Conservation (phyloP, 1,140 invertebrate genomes). For the Drosophila lacteicornis region DNA sequence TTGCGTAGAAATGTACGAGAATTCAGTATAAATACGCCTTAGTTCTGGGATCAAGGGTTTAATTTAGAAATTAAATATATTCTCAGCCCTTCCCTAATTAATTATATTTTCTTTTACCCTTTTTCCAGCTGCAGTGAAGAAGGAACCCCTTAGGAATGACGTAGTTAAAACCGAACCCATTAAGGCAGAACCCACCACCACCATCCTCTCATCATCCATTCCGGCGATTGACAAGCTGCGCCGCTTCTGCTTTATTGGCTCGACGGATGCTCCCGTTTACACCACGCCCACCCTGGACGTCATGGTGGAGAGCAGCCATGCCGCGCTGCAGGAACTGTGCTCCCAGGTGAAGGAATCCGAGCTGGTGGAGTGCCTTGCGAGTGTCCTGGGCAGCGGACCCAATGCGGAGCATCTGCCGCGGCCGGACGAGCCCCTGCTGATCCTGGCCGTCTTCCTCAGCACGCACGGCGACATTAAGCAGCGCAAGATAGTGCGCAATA, state of each 20-base stretch:
- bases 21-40: too few species aligned
- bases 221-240: constrained; percentile 48
- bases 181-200: not conserved
- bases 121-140: constrained; percentile 1
- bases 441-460: constrained; percentile 64
- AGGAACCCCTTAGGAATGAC: not conserved
- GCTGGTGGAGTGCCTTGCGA: constrained; percentile 41
- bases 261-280: constrained; percentile 62
- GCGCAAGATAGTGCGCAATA: constrained; percentile 46
- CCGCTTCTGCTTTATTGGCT: constrained; percentile 76
- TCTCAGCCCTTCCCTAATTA: not conserved
- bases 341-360: constrained; percentile 17
- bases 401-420: constrained; percentile 50
- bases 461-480: constrained; percentile 43
- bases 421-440: constrained; percentile 68
- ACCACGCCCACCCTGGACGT: constrained; percentile 24
- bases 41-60: too few species aligned
- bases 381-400: constrained; percentile 10
- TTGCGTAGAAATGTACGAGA: too few species aligned
- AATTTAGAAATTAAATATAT: too few species aligned
- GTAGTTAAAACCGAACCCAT: not conserved
- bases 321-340: constrained; percentile 30
- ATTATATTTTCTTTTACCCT: not conserved
- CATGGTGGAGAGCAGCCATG: constrained; percentile 24
- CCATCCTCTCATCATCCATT: not conserved